Percentiles rank a stretch among this genome's conserved stretches.
phyloP scores from a whole-genome alignment of 2,797 vertebrate genomes.

The Siniperca undulata region DNA sequence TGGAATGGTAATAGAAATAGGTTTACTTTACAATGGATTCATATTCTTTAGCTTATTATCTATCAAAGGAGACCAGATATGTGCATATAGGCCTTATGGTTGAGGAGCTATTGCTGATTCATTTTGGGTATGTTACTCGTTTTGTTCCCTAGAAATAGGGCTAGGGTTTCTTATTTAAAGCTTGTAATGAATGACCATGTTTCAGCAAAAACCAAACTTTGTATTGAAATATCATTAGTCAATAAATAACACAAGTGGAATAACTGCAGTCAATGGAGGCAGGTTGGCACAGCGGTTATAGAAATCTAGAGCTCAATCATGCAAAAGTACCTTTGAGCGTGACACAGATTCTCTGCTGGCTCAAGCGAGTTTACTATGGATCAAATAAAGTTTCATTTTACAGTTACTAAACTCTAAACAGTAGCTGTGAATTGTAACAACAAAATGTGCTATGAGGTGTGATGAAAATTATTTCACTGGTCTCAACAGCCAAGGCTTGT shows the following conservation, averaged over 20 bases:
- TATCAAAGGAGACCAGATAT: too few species aligned
- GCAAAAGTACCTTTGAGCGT: not conserved
- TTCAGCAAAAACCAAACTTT: not conserved
- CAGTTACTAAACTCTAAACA: not conserved
- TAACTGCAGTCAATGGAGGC: not conserved
- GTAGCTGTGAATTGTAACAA: constrained; percentile 13
- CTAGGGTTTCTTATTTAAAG: not conserved
- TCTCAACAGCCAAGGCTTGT: constrained; percentile 1
- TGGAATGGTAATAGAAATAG: too few species aligned
- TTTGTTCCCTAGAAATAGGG: too few species aligned
- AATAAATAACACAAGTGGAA: not conserved
- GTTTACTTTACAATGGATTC: too few species aligned
- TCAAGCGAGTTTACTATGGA: constrained; percentile 1
- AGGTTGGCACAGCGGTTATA: not conserved
- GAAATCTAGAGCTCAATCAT: not conserved
- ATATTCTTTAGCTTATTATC: too few species aligned
- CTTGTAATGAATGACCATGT: not conserved
- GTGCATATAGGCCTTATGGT: too few species aligned
- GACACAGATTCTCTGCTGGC: not conserved
- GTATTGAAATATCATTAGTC: not conserved
- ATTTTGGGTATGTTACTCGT: too few species aligned
- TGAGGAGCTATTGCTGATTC: too few species aligned
- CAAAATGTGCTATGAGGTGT: not conserved
- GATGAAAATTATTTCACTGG: not conserved
- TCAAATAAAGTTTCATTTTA: not conserved